A percentile compares a stretch with the other conserved stretches of the same genome.
Conservation (phyloP, 2,797 vertebrate genomes). For the Chaetodon trifasciatus region DNA sequence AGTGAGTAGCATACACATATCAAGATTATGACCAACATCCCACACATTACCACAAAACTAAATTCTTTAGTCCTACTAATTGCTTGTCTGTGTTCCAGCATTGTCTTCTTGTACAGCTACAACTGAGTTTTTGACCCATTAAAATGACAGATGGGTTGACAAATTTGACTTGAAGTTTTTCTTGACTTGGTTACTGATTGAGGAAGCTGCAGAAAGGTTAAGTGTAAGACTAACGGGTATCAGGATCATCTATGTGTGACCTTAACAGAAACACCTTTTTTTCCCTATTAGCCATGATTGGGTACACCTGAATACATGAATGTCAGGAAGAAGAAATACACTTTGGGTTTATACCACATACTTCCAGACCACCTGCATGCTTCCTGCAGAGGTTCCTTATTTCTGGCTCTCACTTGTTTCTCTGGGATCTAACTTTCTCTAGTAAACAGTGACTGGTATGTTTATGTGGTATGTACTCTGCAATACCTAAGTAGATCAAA, state of each 20-base stretch:
- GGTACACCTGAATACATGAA: not conserved
- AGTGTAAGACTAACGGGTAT: not conserved
- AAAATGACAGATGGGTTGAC: conserved; percentile 24
- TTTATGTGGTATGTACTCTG: conserved; percentile 14
- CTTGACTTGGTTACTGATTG: not conserved
- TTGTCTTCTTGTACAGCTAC: not conserved
- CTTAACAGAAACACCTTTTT: conserved; percentile 1
- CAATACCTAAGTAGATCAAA: not conserved
- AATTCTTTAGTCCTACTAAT: not conserved
- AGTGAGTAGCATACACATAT: not conserved
- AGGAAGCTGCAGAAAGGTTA: conserved; percentile 1
- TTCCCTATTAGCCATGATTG: not conserved
- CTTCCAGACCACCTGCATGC: not conserved
- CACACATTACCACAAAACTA: not conserved
- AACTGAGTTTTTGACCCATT: not conserved
- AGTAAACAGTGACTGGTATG: not conserved
- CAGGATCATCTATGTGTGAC: not conserved
- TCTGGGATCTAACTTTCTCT: not conserved
- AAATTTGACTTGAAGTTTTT: conserved; percentile 25
- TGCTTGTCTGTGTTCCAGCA: not conserved
- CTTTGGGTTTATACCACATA: not conserved
- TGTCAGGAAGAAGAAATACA: not conserved
- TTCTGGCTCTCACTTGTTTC: not conserved
- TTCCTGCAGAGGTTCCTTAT: not conserved
- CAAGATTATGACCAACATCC: not conserved